Evolutionary conservation across 2,888 invertebrate genomes (phyloP).

Genomic region (Stenotaenia linearis): DNA sequence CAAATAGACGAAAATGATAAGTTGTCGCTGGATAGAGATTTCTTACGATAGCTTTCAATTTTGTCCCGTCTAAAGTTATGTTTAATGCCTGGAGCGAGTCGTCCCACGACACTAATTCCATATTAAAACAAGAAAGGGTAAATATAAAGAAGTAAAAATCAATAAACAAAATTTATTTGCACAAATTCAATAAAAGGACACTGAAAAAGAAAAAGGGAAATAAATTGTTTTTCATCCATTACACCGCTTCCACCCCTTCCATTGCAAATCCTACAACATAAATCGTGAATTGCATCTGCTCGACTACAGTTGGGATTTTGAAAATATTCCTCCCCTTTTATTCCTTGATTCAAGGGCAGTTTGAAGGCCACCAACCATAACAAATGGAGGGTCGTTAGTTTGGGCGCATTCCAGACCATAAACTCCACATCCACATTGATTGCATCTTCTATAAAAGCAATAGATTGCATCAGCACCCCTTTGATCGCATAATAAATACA

Average conservation of each 20-base stretch:
- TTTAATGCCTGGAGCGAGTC: neutral
- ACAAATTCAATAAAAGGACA: neutral
- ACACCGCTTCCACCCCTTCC: neutral
- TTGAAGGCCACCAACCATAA: constrained; percentile 19
- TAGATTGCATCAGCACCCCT: constrained; percentile 14
- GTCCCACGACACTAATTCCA: constrained; percentile 21
- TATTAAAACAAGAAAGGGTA: too few species aligned
- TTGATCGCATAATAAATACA: constrained; percentile 15
- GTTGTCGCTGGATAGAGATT: constrained; percentile 84
- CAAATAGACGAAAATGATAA: constrained; percentile 85
- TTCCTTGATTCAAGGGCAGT: constrained; percentile 15
- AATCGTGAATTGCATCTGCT: neutral
- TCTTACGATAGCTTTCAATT: constrained; percentile 36
- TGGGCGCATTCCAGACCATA: constrained; percentile 15
- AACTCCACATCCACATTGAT: constrained; percentile 19
- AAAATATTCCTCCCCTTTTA: neutral
- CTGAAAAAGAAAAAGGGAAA: neutral
- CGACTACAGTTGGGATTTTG: neutral
- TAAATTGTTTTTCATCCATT: neutral
- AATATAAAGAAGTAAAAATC: neutral
- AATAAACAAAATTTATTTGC: neutral
- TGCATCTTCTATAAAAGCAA: constrained; percentile 1
- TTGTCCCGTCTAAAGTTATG: constrained; percentile 34
- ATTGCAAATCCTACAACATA: neutral
- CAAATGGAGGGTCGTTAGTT: constrained; percentile 3